Percentiles rank a stretch among this genome's conserved stretches.
Evolutionary conservation across 2,888 invertebrate genomes (phyloP).

Genomic region (Spodoptera picta): DNA sequence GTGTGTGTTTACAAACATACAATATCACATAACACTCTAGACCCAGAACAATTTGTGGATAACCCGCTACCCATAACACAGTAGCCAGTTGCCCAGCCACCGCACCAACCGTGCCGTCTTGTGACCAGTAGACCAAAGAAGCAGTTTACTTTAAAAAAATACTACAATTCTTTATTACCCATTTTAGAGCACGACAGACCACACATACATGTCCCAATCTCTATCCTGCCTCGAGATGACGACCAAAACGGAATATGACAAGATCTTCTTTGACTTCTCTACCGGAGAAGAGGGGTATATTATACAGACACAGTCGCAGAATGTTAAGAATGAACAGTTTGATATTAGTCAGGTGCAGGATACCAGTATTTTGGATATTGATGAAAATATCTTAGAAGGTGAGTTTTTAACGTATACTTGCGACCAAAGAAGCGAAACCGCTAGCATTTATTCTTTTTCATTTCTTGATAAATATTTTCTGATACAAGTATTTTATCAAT

Average conservation of each 20-base stretch:
- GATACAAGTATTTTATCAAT: too few relatives aligned
- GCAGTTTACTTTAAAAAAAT: too few relatives aligned
- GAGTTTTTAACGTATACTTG: constrained; percentile 1
- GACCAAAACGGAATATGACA: constrained; percentile 76
- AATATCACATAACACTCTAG: too few relatives aligned
- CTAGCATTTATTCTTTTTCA: too few relatives aligned
- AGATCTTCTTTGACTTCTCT: constrained; percentile 77
- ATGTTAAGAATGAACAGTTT: constrained; percentile 74
- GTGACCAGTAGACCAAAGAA: too few relatives aligned
- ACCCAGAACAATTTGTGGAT: too few relatives aligned
- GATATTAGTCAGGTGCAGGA: constrained; percentile 72
- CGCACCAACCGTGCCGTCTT: too few relatives aligned
- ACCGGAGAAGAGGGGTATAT: constrained; percentile 70
- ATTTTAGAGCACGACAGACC: constrained; percentile 77
- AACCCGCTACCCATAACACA: too few relatives aligned
- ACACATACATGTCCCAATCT: constrained; percentile 81
- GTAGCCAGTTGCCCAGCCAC: too few relatives aligned
- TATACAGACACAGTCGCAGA: constrained; percentile 50
- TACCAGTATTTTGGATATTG: constrained; percentile 72
- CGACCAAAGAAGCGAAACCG: too few relatives aligned
- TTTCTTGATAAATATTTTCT: too few relatives aligned
- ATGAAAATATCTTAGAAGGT: constrained; percentile 76
- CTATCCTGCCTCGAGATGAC: constrained; percentile 71
- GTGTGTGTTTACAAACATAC: too few relatives aligned
- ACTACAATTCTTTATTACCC: background rate